Evolutionary conservation across 2,797 vertebrate species (phyloP), one percentile per base, ranked within the genome.

Genomic region (Setipinna tenuifilis): DNA sequence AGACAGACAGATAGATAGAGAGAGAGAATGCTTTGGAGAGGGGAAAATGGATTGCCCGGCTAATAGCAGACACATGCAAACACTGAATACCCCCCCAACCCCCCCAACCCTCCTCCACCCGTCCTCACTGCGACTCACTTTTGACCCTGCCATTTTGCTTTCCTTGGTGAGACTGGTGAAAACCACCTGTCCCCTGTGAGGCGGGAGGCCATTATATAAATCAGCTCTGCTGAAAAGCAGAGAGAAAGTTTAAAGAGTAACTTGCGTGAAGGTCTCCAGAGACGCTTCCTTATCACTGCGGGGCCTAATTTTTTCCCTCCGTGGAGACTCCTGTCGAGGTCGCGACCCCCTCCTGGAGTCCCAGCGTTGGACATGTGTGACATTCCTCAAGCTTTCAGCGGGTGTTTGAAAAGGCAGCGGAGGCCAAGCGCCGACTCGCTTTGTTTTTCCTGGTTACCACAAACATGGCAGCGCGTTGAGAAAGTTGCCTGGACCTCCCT

Each of bases 331-430:
- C 68, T 12, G 3, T 19, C 17, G 68, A 75, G 68, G 31, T 17
- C 25, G 14, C 35, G 68, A 16, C 68, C 68, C 50, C 50, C 12
- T 48, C 10, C 4, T 16, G 68, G 31, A 21, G 2, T 84, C 85
- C 85, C 75, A 25, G 48, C 65, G 78, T n/a, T 83, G 71, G 58
- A 65, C 80, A 23, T 44, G 6, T 83, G 88, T n/a, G 82, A 87
- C 87, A 89, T 89, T 91, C 85, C 65, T 83, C 58, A 59, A 14
- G 82, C 83, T 81, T 19, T 75, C 62, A 80, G 83, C 83, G 83
- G 86, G 75, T 57, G 81, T 87, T 87, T 84, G 81, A 48, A 87
- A 58, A 86, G 54, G 31, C 48, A 83, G 54, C 46, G 57, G 81
- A 85, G 59, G 35, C 62, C 81, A 84, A 87, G 54, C 28, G 82